Conservation (phyloP, 2,888 invertebrate genomes). For the Yponomeuta sedellus region DNA sequence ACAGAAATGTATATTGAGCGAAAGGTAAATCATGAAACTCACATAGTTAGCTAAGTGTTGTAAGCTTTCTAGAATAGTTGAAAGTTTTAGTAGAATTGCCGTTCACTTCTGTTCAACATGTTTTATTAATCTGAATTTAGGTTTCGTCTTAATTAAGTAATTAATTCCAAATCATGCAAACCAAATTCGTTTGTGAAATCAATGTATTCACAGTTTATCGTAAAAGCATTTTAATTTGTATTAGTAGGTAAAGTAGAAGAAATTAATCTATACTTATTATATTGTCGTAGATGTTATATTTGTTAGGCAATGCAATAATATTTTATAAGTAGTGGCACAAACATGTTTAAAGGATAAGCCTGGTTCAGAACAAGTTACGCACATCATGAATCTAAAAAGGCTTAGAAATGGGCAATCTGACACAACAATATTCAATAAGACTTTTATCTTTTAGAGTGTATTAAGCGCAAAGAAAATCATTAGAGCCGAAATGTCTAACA, state of each 20-base stretch:
- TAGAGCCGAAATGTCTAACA: too few relatives aligned
- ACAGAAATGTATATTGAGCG: background rate
- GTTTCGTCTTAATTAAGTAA: background rate
- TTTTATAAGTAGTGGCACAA: slow-evolving; percentile 69
- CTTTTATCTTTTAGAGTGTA: too few relatives aligned
- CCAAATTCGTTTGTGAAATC: background rate
- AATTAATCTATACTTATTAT: background rate
- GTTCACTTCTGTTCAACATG: too few relatives aligned
- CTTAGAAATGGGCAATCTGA: too few relatives aligned
- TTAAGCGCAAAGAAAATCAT: too few relatives aligned
- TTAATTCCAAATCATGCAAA: background rate
- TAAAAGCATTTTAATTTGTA: too few relatives aligned
- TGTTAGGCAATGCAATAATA: slow-evolving; percentile 70
- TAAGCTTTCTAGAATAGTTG: background rate
- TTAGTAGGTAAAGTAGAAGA: background rate
- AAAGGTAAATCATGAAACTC: background rate
- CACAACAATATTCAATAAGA: too few relatives aligned
- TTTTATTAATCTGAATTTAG: background rate
- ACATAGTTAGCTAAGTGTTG: background rate
- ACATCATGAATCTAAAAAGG: background rate
- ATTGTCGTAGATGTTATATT: slow-evolving; percentile 48
- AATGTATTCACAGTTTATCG: background rate
- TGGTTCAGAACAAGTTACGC: background rate
- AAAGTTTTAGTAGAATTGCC: background rate
- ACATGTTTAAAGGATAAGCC: slow-evolving; percentile 37